Conservation (phyloP, 2,888 invertebrate species). For the Oeneis ivallda region DNA sequence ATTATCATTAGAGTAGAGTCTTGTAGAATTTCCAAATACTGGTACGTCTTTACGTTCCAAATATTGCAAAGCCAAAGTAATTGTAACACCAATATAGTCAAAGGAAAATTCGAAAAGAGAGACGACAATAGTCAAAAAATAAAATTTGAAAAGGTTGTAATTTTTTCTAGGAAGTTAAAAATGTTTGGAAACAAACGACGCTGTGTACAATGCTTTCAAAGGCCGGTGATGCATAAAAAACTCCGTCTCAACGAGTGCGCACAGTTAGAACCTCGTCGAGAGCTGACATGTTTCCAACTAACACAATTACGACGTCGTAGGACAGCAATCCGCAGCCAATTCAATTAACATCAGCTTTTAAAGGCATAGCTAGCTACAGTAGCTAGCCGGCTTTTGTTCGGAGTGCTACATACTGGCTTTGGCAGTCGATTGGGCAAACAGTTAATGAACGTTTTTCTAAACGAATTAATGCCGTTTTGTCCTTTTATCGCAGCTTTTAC, state of each 20-base stretch:
- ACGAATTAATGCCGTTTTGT: constrained; percentile 2
- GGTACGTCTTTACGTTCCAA: too few species aligned
- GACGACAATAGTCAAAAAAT: too few species aligned
- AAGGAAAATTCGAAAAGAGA: too few species aligned
- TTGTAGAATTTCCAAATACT: too few species aligned
- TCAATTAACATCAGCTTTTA: constrained; percentile 78
- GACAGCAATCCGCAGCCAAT: constrained; percentile 76
- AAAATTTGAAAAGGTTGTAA: neutral
- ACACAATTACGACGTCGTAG: constrained; percentile 67
- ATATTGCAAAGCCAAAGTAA: too few species aligned
- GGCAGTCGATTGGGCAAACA: constrained; percentile 13
- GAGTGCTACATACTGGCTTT: neutral
- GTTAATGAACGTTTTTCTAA: constrained; percentile 4
- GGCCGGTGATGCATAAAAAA: constrained; percentile 35
- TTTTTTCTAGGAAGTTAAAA: neutral
- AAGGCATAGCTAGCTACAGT: constrained; percentile 34
- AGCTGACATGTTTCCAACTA: constrained; percentile 46
- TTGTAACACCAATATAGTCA: too few species aligned
- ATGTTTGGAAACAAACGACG: neutral
- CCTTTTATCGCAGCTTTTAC: neutral
- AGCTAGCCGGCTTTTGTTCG: constrained; percentile 14
- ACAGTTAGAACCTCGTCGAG: constrained; percentile 28
- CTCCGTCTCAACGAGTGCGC: constrained; percentile 25
- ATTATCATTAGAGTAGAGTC: too few species aligned
- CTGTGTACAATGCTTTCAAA: neutral